phyloP scores from a whole-genome alignment of 2,797 vertebrate genomes.

The Poecilia gillii region DNA sequence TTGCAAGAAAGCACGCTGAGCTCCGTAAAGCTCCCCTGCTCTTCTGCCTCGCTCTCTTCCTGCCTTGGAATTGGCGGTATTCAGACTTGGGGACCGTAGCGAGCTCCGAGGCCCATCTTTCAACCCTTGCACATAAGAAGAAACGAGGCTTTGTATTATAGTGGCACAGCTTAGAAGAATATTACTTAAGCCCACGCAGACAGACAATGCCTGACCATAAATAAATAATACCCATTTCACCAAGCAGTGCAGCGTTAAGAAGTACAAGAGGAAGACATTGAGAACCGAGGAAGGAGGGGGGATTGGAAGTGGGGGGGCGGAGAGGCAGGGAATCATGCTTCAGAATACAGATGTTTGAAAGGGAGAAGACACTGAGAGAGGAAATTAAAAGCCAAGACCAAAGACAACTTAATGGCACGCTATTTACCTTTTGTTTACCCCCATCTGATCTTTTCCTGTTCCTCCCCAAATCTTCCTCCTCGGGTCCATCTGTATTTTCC shows the following conservation, averaged over 20 bases:
- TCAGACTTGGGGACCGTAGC: constrained; percentile 45
- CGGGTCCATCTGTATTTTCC: constrained; percentile 13
- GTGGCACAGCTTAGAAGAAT: constrained; percentile 62
- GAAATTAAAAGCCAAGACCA: constrained; percentile 63
- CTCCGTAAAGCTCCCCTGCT: constrained; percentile 24
- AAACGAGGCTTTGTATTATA: constrained; percentile 67
- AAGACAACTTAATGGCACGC: constrained; percentile 65
- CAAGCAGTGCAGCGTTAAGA: constrained; percentile 48
- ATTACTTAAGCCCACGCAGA: constrained; percentile 72
- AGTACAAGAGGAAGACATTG: constrained; percentile 43
- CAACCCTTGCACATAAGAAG: constrained; percentile 61
- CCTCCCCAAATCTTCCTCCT: constrained; percentile 11
- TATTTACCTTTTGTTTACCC: constrained; percentile 24
- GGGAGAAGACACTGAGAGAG: not conserved
- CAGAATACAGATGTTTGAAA: not conserved
- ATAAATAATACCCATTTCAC: constrained; percentile 69
- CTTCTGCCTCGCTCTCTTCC: constrained; percentile 1
- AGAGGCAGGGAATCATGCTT: not conserved
- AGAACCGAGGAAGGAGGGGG: constrained; percentile 38
- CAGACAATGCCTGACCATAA: constrained; percentile 71
- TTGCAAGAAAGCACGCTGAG: constrained; percentile 46
- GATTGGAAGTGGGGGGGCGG: not conserved
- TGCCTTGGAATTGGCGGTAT: constrained; percentile 28
- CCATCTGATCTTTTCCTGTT: constrained; percentile 12
- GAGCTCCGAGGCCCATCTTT: constrained; percentile 53